These are phyloP conservation scores for Syndactyla subalaris DNA, from an alignment of 2,797 vertebrate species.

Conservation along the genomic window DNA sequence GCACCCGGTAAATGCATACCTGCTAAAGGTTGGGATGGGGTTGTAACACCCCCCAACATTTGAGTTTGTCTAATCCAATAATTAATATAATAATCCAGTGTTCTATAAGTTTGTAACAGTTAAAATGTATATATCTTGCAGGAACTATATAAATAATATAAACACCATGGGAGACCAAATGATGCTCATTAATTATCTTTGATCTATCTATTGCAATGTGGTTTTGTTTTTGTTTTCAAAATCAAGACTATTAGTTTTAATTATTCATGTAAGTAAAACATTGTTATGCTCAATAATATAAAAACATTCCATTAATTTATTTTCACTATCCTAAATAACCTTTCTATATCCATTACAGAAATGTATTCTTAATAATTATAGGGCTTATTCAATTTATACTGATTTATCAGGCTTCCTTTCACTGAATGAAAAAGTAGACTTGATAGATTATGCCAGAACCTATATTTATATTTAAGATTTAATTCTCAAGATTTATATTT, in stretches of 20 bases:
- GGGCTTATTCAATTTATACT: neutral
- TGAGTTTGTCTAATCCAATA: neutral
- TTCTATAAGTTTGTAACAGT: neutral
- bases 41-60: too few relatives aligned
- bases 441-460: neutral
- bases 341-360: neutral
- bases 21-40: too few relatives aligned
- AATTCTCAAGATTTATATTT: neutral
- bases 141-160: neutral
- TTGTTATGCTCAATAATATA: neutral
- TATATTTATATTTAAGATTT: neutral
- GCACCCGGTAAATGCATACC: too few relatives aligned
- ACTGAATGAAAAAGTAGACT: neutral
- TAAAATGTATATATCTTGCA: neutral
- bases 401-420: neutral
- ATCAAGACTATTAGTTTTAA: neutral
- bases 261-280: neutral
- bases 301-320: neutral
- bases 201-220: neutral
- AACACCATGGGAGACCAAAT: neutral
- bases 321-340: neutral
- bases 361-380: neutral
- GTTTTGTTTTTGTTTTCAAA: neutral
- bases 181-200: neutral
- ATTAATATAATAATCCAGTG: neutral